Evolutionary conservation across 2,113 vertebrate species (phyloP), one percentile per base, ranked within the genome.

Genomic region (Chauna torquata): DNA sequence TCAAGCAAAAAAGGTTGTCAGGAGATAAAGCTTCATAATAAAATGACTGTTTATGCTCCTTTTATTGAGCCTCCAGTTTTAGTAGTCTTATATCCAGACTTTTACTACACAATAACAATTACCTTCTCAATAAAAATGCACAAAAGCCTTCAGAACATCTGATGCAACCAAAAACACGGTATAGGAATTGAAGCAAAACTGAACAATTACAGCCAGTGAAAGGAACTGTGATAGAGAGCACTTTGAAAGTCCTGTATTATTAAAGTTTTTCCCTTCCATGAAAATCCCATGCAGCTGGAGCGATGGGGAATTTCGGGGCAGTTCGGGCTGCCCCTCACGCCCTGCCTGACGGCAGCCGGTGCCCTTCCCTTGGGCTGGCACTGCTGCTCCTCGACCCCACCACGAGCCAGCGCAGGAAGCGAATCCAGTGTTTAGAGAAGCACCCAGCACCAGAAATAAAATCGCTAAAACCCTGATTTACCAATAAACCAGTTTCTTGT

Each of bases 271-370:
- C 24, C 36, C 40, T 80, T 59, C 81, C 24, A 58, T 11, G 52
- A 68, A 68, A 88, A 54, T 4, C 8, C 2, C 13, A 15, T 3
- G 22, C 36, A 85, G 55, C 16, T 18, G 34, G 50, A 82, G 38
- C 2, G 34, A 23, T 2, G 17, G 36, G 24, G 57, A n/a, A 58
- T 68, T 92, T 55, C 3, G 2, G 20, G 47, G 27, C 11, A 66
- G 22, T 75, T 66, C 3, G 8, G 34, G 24, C n/a, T 76, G 38
- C 19, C 38, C n/a, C 68, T 82, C 30, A 12, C 16, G 30, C 12
- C 18, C 20, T 54, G 32, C 47, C 57, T 50, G 30, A n/a, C 45
- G 75, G 6, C 50, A 71, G 8, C 7, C 0, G 0, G 18, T 40
- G 42, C 4, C 55, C 47, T 58, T 87, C 30, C 70, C 52, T 70